phyloP scores from a whole-genome alignment of 2,888 invertebrate species.

The Clivina fossor region DNA sequence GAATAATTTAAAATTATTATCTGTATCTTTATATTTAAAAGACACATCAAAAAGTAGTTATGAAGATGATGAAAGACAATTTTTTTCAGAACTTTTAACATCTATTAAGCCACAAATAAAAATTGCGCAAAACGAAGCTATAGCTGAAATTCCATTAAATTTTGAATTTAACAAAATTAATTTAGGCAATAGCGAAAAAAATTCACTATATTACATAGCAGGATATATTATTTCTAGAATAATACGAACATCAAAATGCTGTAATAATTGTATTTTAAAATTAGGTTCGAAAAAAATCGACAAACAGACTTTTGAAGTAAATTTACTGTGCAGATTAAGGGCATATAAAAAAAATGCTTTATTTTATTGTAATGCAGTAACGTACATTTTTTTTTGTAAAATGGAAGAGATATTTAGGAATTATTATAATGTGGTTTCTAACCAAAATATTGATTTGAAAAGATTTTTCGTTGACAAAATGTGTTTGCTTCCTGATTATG shows the following conservation, averaged over 20 bases:
- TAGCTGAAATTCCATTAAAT: not conserved
- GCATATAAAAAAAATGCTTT: not conserved
- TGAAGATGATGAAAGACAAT: constrained; percentile 29
- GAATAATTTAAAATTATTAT: constrained; percentile 33
- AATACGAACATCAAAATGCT: constrained; percentile 1
- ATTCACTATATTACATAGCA: not conserved
- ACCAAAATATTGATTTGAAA: constrained; percentile 2
- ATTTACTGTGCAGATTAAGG: not conserved
- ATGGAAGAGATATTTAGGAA: constrained; percentile 1
- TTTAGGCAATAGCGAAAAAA: not conserved
- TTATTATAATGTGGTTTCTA: not conserved
- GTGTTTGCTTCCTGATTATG: not conserved
- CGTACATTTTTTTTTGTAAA: not conserved
- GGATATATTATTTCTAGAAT: not conserved
- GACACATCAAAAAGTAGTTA: constrained; percentile 27
- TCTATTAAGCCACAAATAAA: not conserved
- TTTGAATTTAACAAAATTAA: not conserved
- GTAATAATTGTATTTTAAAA: not conserved
- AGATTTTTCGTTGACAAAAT: not conserved
- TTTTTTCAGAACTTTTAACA: constrained; percentile 24
- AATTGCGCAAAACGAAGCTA: not conserved
- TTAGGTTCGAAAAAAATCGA: not conserved
- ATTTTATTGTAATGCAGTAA: constrained; percentile 1
- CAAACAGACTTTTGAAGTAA: not conserved
- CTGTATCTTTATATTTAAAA: constrained; percentile 32